A percentile compares a stretch with the other conserved stretches of the same genome.
phyloP scores from a whole-genome alignment of 2,888 invertebrate genomes.

The Metacarcinus magister region DNA sequence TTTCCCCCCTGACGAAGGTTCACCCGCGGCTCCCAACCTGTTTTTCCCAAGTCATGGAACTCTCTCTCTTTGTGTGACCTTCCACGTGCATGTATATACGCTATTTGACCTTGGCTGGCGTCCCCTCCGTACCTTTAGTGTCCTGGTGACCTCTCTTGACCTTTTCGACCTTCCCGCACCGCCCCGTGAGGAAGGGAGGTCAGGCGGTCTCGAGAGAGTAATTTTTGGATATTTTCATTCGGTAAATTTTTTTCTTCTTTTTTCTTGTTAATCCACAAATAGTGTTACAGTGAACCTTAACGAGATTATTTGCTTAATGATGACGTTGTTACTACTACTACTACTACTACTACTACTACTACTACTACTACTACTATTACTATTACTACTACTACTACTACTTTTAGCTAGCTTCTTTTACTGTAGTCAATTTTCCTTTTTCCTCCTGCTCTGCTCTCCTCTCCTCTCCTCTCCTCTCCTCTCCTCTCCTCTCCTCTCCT shows the following conservation, averaged over 20 bases:
- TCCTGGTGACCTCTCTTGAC: background rate
- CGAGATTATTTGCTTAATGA: background rate
- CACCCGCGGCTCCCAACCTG: background rate
- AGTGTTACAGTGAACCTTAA: background rate
- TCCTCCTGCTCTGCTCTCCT: background rate
- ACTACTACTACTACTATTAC: background rate
- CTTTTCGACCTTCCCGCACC: background rate
- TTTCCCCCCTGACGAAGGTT: background rate
- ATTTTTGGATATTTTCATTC: background rate
- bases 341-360: background rate
- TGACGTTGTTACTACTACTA: background rate
- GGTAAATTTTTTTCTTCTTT: background rate
- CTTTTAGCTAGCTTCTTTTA: background rate
- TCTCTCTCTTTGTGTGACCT: background rate
- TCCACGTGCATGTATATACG: background rate
- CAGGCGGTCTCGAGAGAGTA: background rate
- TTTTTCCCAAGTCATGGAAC: background rate
- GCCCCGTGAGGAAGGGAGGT: background rate
- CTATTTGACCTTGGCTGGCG: background rate
- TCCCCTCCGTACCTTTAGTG: background rate
- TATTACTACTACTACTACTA: background rate
- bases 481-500: background rate
- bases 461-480: background rate
- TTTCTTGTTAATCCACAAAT: background rate
- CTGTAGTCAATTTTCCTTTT: background rate